These are phyloP conservation scores for Zhuqinia jingwanae DNA, from an alignment of 2,888 invertebrate genomes.

Conservation along the genomic window DNA sequence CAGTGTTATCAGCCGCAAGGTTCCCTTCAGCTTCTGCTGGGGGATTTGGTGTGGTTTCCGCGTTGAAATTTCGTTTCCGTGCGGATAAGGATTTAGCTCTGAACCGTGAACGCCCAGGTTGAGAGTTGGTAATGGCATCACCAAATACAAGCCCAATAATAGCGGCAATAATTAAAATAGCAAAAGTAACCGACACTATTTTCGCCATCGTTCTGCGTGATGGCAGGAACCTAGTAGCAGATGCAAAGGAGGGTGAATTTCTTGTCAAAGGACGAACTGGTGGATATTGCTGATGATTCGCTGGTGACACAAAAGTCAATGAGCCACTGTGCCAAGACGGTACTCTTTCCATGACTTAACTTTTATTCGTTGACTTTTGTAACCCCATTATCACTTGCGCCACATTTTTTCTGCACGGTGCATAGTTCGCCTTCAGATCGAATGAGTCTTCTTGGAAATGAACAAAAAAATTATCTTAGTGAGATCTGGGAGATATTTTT, in stretches of 20 bases:
- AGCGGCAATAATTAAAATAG: slow-evolving; percentile 47
- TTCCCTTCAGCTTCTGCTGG: slow-evolving; percentile 13
- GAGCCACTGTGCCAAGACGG: slow-evolving; percentile 66
- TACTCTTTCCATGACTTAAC: slow-evolving; percentile 58
- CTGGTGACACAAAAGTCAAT: slow-evolving; percentile 71
- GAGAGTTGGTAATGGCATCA: slow-evolving; percentile 14
- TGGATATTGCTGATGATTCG: slow-evolving; percentile 57
- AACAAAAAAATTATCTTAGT: neutral
- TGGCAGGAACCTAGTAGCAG: neutral
- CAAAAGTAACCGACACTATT: slow-evolving; percentile 55
- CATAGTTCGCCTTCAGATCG: slow-evolving; percentile 9
- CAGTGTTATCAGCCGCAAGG: neutral
- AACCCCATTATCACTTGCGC: slow-evolving; percentile 66
- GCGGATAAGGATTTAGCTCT: slow-evolving; percentile 32
- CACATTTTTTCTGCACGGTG: slow-evolving; percentile 42
- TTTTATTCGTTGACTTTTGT: slow-evolving; percentile 56
- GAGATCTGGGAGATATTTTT: neutral
- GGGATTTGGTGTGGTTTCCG: neutral
- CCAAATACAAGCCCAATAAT: slow-evolving; percentile 51
- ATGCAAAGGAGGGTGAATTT: slow-evolving; percentile 10
- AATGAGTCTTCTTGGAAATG: neutral
- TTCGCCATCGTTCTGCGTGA: slow-evolving; percentile 68
- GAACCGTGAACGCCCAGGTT: slow-evolving; percentile 19
- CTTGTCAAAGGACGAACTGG: slow-evolving; percentile 56
- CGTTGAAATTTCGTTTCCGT: neutral